Evolutionary conservation across 2,888 invertebrate genomes (phyloP).

Genomic region (Lobophora halterata): DNA sequence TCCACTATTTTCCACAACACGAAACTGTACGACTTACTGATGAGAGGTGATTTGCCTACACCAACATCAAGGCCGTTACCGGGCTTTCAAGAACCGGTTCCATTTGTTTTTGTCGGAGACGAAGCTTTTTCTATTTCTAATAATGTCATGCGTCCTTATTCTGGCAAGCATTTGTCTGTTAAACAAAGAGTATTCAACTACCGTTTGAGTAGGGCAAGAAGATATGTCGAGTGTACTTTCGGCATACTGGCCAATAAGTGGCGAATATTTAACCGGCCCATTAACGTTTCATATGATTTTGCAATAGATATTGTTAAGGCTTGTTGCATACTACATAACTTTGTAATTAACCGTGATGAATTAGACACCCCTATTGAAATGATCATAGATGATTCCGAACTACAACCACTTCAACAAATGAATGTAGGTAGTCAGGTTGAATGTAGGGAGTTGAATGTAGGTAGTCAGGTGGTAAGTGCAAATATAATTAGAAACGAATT

Average conservation of each 20-base stretch:
- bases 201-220: constrained; percentile 1
- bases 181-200: not conserved
- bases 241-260: constrained; percentile 12
- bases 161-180: constrained; percentile 18
- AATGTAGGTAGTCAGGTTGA: not conserved
- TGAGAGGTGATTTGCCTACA: constrained; percentile 22
- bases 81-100: constrained; percentile 14
- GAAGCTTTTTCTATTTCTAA: constrained; percentile 20
- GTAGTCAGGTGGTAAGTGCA: constrained; percentile 26
- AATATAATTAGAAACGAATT: constrained; percentile 31
- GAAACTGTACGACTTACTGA: too few species aligned
- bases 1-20: too few species aligned
- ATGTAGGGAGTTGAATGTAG: constrained; percentile 25
- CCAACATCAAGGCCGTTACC: constrained; percentile 17
- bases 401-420: not conserved
- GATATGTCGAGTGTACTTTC: constrained; percentile 12
- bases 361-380: not conserved
- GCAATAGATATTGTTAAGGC: constrained; percentile 10
- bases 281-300: not conserved
- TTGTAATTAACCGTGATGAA: constrained; percentile 7
- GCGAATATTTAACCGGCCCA: constrained; percentile 3
- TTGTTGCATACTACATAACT: constrained; percentile 15
- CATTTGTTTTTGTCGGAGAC: constrained; percentile 24
- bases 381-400: not conserved
- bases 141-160: constrained; percentile 18